A percentile compares a stretch with the other conserved stretches of the same genome.
Evolutionary conservation across 2,888 invertebrate species (phyloP).

Genomic region (Sminthurides aquaticus): DNA sequence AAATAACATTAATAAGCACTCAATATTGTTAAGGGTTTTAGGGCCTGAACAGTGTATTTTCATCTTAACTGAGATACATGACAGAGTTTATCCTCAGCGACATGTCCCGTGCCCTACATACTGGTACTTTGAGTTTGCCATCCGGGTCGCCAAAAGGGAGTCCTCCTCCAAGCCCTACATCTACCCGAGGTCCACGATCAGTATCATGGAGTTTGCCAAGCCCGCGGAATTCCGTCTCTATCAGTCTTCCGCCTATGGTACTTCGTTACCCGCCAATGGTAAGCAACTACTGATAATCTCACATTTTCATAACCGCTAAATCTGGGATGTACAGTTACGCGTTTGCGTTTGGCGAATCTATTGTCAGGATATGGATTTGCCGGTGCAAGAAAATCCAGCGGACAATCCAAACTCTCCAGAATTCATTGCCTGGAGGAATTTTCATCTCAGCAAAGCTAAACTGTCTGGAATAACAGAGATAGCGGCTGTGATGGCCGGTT

Average conservation of each 20-base stretch:
- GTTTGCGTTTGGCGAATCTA: neutral
- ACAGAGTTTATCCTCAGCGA: too few relatives aligned
- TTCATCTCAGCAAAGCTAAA: slow-evolving; percentile 40
- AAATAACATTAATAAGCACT: too few relatives aligned
- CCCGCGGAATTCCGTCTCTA: slow-evolving; percentile 29
- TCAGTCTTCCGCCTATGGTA: slow-evolving; percentile 23
- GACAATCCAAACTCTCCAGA: slow-evolving; percentile 30
- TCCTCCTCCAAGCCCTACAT: slow-evolving; percentile 33
- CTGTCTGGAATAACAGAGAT: slow-evolving; percentile 35
- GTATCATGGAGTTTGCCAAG: slow-evolving; percentile 40
- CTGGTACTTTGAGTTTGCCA: slow-evolving; percentile 27
- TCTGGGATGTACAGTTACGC: too few relatives aligned
- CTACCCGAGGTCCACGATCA: slow-evolving; percentile 30
- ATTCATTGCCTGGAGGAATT: slow-evolving; percentile 34
- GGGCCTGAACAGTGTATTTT: too few relatives aligned
- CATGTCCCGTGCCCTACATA: neutral
- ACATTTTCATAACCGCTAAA: too few relatives aligned
- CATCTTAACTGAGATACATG: too few relatives aligned
- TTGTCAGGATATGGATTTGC: neutral
- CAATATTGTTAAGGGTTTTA: too few relatives aligned
- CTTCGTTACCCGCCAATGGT: slow-evolving; percentile 2
- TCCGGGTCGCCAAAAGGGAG: slow-evolving; percentile 28
- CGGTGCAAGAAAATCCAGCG: neutral
- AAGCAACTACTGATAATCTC: neutral
- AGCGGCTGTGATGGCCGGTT: slow-evolving; percentile 36